Evolutionary conservation across 2,113 vertebrate genomes (phyloP).

Genomic region (Cynoglossus semilaevis): DNA sequence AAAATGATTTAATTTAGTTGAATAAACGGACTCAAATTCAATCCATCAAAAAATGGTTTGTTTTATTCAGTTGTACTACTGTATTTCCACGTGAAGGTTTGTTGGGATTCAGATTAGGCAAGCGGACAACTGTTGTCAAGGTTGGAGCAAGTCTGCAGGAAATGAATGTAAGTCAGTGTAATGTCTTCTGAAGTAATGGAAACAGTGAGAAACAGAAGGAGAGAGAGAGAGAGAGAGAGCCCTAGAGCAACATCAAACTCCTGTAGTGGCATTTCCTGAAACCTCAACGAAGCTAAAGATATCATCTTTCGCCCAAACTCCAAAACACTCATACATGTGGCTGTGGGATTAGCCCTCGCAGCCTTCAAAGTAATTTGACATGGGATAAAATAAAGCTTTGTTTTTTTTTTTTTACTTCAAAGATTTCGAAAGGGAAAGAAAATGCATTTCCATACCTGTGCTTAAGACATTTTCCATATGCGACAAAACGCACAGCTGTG

Average conservation of each 20-base stretch:
- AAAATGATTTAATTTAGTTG: too few relatives aligned
- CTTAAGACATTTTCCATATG: too few relatives aligned
- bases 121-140: background rate
- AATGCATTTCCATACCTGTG: too few relatives aligned
- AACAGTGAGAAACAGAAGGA: background rate
- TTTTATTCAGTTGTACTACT: too few relatives aligned
- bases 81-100: background rate
- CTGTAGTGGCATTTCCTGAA: slow-evolving; percentile 63
- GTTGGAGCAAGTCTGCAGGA: background rate
- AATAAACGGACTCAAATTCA: too few relatives aligned
- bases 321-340: slow-evolving; percentile 18
- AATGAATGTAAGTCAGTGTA: background rate
- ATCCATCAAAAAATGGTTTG: too few relatives aligned
- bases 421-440: slow-evolving; percentile 11
- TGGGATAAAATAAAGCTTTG: slow-evolving; percentile 43
- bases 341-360: slow-evolving; percentile 20
- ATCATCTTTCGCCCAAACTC: slow-evolving; percentile 53
- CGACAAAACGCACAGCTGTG: too few relatives aligned
- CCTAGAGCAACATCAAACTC: slow-evolving; percentile 53
- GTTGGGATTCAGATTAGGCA: background rate
- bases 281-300: slow-evolving; percentile 42
- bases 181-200: background rate
- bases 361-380: slow-evolving; percentile 45
- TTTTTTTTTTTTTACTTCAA: slow-evolving; percentile 45
- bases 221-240: slow-evolving; percentile 23